Conservation (phyloP, 2,888 invertebrate genomes). For the Antitype chi region DNA sequence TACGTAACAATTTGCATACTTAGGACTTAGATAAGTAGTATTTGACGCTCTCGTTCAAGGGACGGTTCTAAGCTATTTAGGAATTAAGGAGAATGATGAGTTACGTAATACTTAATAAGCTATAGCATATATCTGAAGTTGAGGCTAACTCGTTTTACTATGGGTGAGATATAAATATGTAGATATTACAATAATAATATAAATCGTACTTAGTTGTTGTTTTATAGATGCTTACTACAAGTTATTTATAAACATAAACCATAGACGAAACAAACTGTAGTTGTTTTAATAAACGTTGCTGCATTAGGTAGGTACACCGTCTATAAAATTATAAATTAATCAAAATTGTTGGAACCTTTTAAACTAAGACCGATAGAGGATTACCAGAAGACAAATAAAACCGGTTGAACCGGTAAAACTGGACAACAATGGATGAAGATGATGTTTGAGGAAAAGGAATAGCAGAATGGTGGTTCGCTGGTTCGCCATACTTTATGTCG, state of each 20-base stretch:
- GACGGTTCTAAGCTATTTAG: background rate
- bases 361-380: background rate
- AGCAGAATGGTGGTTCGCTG: constrained; percentile 27
- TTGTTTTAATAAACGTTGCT: constrained; percentile 17
- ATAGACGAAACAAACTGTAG: constrained; percentile 2
- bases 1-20: background rate
- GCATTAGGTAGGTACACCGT: background rate
- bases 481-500: constrained; percentile 9
- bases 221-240: background rate
- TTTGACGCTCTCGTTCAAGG: background rate
- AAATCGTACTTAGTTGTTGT: background rate
- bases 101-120: background rate
- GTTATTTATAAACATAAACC: background rate
- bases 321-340: background rate
- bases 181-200: background rate
- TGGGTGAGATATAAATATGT: background rate
- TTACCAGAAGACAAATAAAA: constrained; percentile 19
- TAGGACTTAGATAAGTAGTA: background rate
- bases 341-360: constrained; percentile 13
- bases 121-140: background rate
- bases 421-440: constrained; percentile 26
- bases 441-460: constrained; percentile 37
- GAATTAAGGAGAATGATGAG: background rate
- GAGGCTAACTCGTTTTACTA: background rate
- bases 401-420: constrained; percentile 26